Percentiles rank a stretch among this genome's conserved stretches.
These are phyloP conservation scores for Syngnathus floridae DNA, from an alignment of 2,113 vertebrate genomes.

Conservation along the genomic window DNA sequence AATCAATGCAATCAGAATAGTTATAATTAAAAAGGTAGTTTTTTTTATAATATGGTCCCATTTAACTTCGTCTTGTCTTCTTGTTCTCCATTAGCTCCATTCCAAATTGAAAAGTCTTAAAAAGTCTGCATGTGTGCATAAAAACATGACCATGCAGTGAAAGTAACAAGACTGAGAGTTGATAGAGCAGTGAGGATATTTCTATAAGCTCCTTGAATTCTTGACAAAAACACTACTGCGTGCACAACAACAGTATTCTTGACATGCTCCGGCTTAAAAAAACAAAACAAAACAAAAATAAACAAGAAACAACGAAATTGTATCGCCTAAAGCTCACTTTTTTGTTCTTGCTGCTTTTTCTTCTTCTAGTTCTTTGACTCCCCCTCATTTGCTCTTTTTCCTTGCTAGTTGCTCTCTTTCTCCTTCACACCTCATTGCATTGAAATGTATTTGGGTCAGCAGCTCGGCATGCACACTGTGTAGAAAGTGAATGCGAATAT, in stretches of 20 bases:
- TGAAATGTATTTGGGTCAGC: conserved; percentile 71
- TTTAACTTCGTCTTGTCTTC: neutral
- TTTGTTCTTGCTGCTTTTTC: conserved; percentile 44
- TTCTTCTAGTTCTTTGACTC: conserved; percentile 40
- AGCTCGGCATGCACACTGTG: conserved; percentile 48
- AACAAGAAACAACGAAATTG: conserved; percentile 27
- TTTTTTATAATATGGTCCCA: neutral
- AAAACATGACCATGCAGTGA: neutral
- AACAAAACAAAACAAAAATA: conserved; percentile 37
- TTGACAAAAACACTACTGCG: conserved; percentile 17
- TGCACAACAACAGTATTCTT: conserved; percentile 32
- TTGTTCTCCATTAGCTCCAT: neutral
- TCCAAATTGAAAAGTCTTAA: neutral
- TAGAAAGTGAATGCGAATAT: conserved; percentile 44
- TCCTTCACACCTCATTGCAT: conserved; percentile 45
- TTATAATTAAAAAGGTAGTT: neutral
- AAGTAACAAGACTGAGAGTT: conserved; percentile 5
- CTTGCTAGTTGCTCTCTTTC: conserved; percentile 24
- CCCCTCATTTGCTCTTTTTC: conserved; percentile 30
- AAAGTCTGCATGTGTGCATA: neutral
- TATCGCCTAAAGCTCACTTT: conserved; percentile 52
- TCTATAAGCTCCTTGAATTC: conserved; percentile 45
- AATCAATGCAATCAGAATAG: neutral
- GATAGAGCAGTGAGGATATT: conserved; percentile 33
- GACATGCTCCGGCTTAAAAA: conserved; percentile 32